These are phyloP conservation scores for Geococcyx californianus DNA, from an alignment of 2,113 vertebrate genomes.

Conservation along the genomic window DNA sequence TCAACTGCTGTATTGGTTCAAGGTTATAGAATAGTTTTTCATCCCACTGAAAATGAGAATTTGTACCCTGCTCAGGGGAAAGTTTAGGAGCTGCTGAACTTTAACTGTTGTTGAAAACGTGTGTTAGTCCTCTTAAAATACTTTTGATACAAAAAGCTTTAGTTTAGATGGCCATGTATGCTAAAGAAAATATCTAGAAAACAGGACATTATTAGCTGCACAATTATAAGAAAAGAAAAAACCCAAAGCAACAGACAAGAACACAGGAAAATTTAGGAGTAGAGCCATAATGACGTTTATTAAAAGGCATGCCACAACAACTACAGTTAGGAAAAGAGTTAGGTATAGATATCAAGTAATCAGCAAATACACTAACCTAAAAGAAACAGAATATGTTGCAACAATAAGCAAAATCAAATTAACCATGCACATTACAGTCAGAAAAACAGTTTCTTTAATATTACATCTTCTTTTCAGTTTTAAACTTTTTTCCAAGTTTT, in stretches of 20 bases:
- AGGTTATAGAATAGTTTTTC: not conserved
- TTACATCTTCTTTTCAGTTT: constrained; percentile 82
- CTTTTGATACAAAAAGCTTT: not conserved
- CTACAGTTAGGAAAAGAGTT: constrained; percentile 78
- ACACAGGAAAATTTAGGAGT: constrained; percentile 78
- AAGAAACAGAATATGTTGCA: constrained; percentile 70
- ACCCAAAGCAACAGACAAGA: constrained; percentile 73
- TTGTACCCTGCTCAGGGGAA: not conserved
- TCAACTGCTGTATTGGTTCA: not conserved
- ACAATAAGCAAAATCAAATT: constrained; percentile 77
- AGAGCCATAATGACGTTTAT: constrained; percentile 85
- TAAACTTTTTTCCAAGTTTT: constrained; percentile 71
- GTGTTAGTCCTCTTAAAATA: not conserved
- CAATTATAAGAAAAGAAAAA: constrained; percentile 46
- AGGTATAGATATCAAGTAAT: constrained; percentile 70
- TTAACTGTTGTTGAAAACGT: not conserved
- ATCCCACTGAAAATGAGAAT: not conserved
- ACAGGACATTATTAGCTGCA: constrained; percentile 40
- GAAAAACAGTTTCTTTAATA: constrained; percentile 88
- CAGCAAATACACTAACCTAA: constrained; percentile 75
- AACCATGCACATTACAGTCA: constrained; percentile 80
- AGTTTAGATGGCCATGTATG: constrained; percentile 24
- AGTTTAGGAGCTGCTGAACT: not conserved
- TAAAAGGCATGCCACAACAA: constrained; percentile 84
- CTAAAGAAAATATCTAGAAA: constrained; percentile 1